Evolutionary conservation across 2,113 vertebrate genomes (phyloP), one percentile per base, ranked within the genome.

Genomic region (Zingel zingel): DNA sequence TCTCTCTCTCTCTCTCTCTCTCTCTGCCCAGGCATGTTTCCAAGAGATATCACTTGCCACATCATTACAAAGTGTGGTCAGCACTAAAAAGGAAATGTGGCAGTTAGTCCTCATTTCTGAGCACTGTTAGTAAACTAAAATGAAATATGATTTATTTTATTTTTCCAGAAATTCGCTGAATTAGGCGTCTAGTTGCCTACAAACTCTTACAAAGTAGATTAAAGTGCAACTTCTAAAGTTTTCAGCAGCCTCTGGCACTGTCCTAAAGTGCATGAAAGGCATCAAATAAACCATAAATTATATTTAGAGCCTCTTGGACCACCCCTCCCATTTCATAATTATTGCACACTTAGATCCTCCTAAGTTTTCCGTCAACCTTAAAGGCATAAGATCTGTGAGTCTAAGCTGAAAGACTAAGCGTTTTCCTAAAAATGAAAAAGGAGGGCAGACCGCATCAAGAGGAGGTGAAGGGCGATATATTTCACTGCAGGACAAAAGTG

Each of bases 401-500:
- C 69, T 81, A 80, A 80, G 86, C 72, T 68, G 43, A 72, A 63
- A 56, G 69, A 79, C 76, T 80, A 82, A 90, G 83, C 83, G 72
- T 84, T 90, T 92, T 76, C 79, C 90, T 83, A 88, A 88, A 86
- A 87, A 66, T 21, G 79, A 90, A 92, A 88, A 92, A 86, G 56
- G 71, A 88, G 85, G 79, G 82, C 89, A 89, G 86, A 91, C 94
- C 94, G 89, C 93, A 94, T 93, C 92, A 94, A 94, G 91, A 91
- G 89, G 85, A 93, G 88, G 85, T 91, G 89, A 93, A 88, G 87
- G 90, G 88, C 90, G 86, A 93, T 93, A 94, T 92, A 90, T 94
- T 94, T 94, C 94, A 93, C 83, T 85, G 82, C 82, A 79, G 89
- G 93, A 94, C 90, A 94, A 94, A 91, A 90, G 93, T 93, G 91